Base-by-base conservation (phyloP, 2,797 vertebrate species). In the Xenentodon cancila region DNA sequence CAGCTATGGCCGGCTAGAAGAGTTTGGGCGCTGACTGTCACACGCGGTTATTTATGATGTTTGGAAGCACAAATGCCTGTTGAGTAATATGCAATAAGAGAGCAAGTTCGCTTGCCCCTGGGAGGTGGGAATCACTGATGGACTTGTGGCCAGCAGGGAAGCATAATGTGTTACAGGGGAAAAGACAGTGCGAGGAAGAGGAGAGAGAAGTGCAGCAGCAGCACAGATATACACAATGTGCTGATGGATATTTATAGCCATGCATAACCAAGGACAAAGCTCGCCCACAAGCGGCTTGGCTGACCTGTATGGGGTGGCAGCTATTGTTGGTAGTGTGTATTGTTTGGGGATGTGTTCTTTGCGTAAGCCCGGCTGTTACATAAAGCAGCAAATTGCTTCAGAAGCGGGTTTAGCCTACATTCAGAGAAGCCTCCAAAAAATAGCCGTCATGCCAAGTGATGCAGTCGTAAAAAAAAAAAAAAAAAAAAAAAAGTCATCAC, bases 231-330 rank as follows among this genome's bases (percentile, higher is more conserved):
- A 77, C 81, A 83, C 77, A 80, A 64, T 75, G 81, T 13, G 34
- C 34, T 37, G 34, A 12, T 81, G 49, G 64, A 72, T 91, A 90
- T 91, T 92, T 90, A 85, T 89, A 90, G 83, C 22, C 64, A 52
- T 63, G 74, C 77, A 77, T 48, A 80, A 80, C 62, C 72, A 76
- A 86, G 79, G 77, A 84, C 76, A 73, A 74, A 85, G 52, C 84
- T 79, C 72, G 65, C 68, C 74, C 75, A 77, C 44, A 3, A 73
- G 74, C 66, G 58, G 68, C 70, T 71, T 65, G 62, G 60, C 77
- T 82, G 84, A 75, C 88, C 82, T 43, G 69, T 49, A 75, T 66
- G 65, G 56, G 62, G 45, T 67, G 49, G 55, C 52, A 77, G 59
- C 59, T 64, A 49, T 67, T 78, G 69, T 75, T 71, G 58, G 20